Base-by-base conservation (phyloP, 2,113 vertebrate species). In the Dromiciops gliroides region DNA sequence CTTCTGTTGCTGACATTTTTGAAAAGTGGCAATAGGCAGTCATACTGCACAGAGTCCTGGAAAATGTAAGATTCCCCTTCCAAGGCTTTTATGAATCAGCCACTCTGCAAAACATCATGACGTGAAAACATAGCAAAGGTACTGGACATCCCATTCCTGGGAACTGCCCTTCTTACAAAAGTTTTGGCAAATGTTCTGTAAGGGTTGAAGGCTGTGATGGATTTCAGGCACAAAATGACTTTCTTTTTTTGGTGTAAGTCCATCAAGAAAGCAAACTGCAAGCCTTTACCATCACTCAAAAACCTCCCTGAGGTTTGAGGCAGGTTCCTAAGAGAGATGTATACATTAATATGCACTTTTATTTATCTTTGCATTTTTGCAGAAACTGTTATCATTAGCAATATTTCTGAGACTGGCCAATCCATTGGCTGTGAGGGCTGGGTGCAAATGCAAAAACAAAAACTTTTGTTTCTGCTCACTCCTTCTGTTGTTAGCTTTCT, bases 11-110 rank as follows among this genome's bases (percentile, higher is more conserved):
- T 95, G 90, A 49, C 89, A 52, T 51, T 91, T 95, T 91, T 94
- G 89, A 95, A 96, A 97, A 95, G 94, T 95, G 91, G 90, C 88
- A 92, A n/a, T 91, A 50, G 94, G 96, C 75, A 97, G 22, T 91
- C 67, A 94, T 89, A 95, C 92, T 60, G 93, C 75, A 92, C 89
- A 94, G 89, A 83, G 95, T 90, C 96, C 96, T 98, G 97, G 97
- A 96, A 95, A 97, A 96, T 90, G 60, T 97, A 94, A 96, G 95
- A 26, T 95, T 96, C 96, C 95, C 95, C 95, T 96, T 97, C 96
- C 95, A 96, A 95, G 95, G 60, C 75, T 5, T 0, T 1, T 25
- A 22, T 97, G 96, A 97, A 92, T 97, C 96, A 97, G n/a, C 90
- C 90, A 89, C 52, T 95, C 96, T 97, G 96, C 93, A 97, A 97